These are phyloP conservation scores for Austrofundulus limnaeus DNA, from an alignment of 2,113 vertebrate species.

Conservation along the genomic window DNA sequence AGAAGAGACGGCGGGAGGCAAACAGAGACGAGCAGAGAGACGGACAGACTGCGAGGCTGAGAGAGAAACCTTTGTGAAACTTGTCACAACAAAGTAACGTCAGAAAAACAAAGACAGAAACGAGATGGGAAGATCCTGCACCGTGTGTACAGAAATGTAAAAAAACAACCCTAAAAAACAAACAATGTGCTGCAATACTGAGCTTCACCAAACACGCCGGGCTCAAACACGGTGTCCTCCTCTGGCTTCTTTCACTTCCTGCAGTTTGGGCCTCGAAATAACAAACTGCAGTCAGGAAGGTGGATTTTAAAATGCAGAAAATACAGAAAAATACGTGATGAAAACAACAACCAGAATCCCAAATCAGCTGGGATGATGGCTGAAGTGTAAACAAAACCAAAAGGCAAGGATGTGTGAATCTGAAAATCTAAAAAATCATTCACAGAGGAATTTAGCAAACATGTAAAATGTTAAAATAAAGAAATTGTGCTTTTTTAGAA, in stretches of 20 bases:
- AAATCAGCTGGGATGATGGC: no score
- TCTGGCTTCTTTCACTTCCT: neutral
- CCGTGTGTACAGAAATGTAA: neutral
- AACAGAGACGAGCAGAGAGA: slow-evolving; percentile 23
- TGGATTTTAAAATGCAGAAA: neutral
- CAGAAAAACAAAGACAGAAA: slow-evolving; percentile 17
- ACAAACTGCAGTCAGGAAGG: neutral
- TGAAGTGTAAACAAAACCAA: no score
- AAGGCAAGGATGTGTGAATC: no score
- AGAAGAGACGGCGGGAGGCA: slow-evolving; percentile 27
- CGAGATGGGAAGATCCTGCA: slow-evolving; percentile 1
- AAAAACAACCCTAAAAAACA: neutral
- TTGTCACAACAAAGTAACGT: slow-evolving; percentile 55
- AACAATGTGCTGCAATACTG: neutral
- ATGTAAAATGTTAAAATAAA: no score
- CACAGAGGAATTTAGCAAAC: no score
- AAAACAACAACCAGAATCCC: no score
- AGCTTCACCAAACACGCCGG: no score
- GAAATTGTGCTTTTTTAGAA: no score
- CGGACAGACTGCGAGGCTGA: slow-evolving; percentile 18
- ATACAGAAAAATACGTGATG: no score
- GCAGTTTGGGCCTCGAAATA: neutral
- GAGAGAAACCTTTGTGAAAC: slow-evolving; percentile 42
- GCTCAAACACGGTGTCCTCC: no score
- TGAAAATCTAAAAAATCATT: no score